Evolutionary conservation across 2,113 vertebrate genomes (phyloP), one percentile per base, ranked within the genome.

Genomic region (Orcinus orca): DNA sequence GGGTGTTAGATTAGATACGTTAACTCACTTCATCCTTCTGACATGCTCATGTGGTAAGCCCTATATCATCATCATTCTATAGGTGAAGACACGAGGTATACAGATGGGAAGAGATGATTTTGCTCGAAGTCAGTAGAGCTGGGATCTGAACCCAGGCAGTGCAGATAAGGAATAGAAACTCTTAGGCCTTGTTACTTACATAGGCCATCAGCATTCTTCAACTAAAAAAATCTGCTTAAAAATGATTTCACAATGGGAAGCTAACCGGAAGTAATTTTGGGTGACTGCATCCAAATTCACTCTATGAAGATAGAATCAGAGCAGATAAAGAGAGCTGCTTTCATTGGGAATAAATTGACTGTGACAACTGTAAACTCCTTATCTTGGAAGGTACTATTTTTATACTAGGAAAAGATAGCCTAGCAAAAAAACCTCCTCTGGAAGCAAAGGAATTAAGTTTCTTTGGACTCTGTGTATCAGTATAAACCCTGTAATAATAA

Each of bases 351-450:
- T 68, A 70, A 82, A 93, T 77, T 60, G 36, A 68, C 53, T 47
- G 12, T 67, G 83, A 15, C 47, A 88, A 53, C 33, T 36, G 29
- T 76, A 82, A 92, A 80, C 6, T 62, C 20, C 62, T 85, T 88
- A 70, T 71, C 26, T 95, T 90, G 50, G 60, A 82, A 93, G 67
- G 41, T 88, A 31, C 18, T 95, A 88, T 83, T 63, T 80, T 79
- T 47, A 53, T 41, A 71, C 33, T 25, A 38, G 31, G 71, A 74
- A 80, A 79, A 70, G 38, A 60, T 44, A 81, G 29, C 23, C 15
- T 26, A 76, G 25, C 9, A 62, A 85, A 25, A 91, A 84, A 95
- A 2, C 5, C 11, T 68, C 20, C 33, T 50, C n/a, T 88, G 18
- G 20, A 87, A 92, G 38, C 53, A 33, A 79, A 96, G 38, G 60